Evolutionary conservation across 2,888 invertebrate genomes (phyloP).

Genomic region (Metacarcinus magister): DNA sequence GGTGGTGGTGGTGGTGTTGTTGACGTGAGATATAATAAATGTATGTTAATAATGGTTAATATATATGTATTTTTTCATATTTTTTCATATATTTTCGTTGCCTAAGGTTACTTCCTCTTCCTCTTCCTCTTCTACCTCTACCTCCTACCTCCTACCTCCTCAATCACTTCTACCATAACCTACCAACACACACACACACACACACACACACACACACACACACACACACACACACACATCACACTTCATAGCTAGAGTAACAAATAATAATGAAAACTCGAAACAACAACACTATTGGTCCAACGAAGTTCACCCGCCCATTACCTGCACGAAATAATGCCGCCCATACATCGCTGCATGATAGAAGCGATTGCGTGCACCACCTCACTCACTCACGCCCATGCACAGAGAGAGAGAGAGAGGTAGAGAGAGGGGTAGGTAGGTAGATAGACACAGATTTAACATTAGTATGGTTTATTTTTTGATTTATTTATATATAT

Average conservation of each 20-base stretch:
- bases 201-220: neutral
- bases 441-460: neutral
- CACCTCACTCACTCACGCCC: neutral
- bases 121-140: neutral
- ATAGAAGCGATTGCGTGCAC: constrained; percentile 55
- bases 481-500: neutral
- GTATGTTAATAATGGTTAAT: neutral
- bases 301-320: constrained; percentile 55
- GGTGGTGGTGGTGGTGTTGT: too few species aligned
- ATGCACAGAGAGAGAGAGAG: constrained; percentile 10
- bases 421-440: neutral
- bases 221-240: constrained; percentile 31
- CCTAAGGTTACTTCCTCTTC: neutral
- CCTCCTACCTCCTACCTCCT: neutral
- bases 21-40: too few species aligned
- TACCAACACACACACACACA: neutral
- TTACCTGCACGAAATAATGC: constrained; percentile 47
- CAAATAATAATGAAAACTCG: constrained; percentile 38
- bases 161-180: neutral
- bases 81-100: neutral
- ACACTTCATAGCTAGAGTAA: neutral
- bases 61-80: neutral
- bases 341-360: constrained; percentile 44
- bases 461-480: neutral
- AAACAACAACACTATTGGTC: constrained; percentile 58